These are phyloP conservation scores for Eugnorisma glareosa DNA, from an alignment of 2,888 invertebrate species.

Conservation along the genomic window DNA sequence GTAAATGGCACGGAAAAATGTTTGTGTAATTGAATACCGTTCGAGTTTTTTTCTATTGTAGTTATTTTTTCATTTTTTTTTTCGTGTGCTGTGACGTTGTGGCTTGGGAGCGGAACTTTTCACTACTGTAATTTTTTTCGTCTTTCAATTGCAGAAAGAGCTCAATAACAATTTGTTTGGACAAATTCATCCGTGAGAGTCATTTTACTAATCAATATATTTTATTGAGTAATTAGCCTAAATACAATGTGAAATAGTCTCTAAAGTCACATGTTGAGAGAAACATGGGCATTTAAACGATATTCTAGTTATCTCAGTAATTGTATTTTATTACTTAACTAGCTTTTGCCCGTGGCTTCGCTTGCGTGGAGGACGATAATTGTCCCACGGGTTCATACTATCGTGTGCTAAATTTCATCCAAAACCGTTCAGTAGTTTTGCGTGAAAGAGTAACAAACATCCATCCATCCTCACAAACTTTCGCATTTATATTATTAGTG, in stretches of 20 bases:
- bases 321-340: not conserved
- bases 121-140: not conserved
- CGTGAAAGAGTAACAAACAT: no score
- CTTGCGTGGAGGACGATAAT: no score
- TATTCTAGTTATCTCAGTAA: not conserved
- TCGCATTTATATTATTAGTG: no score
- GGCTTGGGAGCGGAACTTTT: constrained; percentile 22
- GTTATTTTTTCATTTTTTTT: constrained; percentile 37
- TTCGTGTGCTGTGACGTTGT: constrained; percentile 8
- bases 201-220: not conserved
- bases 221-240: not conserved
- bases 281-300: not conserved
- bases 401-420: no score
- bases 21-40: constrained; percentile 69
- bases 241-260: no score
- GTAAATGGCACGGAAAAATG: constrained; percentile 69
- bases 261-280: no score
- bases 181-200: not conserved
- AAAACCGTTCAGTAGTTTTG: no score
- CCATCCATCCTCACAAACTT: no score
- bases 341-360: no score
- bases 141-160: not conserved
- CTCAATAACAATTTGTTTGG: not conserved
- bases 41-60: constrained; percentile 35
- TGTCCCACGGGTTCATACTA: no score